phyloP scores from a whole-genome alignment of 2,888 invertebrate species.

The Cordylochernes scorpioides region DNA sequence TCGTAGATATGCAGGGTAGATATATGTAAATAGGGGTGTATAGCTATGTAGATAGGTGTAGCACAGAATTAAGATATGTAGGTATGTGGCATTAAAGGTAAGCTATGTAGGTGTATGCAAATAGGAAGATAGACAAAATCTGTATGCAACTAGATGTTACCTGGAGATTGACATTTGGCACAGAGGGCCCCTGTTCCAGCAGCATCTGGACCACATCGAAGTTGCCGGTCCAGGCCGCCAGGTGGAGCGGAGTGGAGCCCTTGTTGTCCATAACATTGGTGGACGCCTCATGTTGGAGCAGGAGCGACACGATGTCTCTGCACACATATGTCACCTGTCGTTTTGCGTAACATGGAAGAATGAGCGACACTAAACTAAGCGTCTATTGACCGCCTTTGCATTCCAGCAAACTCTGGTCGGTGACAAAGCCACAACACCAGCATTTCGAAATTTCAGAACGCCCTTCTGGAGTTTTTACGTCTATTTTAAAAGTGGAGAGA shows the following conservation, averaged over 20 bases:
- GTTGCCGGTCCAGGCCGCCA: constrained; percentile 83
- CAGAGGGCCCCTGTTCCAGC: constrained; percentile 45
- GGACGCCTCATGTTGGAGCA: constrained; percentile 60
- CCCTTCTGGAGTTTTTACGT: no score
- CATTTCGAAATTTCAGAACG: no score
- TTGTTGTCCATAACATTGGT: constrained; percentile 63
- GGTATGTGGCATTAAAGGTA: background rate
- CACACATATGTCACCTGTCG: constrained; percentile 10
- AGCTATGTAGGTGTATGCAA: background rate
- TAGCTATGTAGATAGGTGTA: no score
- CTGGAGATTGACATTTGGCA: constrained; percentile 56
- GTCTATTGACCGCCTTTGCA: no score
- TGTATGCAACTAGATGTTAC: constrained; percentile 24
- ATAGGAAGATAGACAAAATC: background rate
- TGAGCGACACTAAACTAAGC: no score
- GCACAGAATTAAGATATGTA: no score
- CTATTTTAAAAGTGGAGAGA: no score
- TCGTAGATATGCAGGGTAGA: no score
- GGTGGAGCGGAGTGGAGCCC: constrained; percentile 70
- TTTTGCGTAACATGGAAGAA: no score
- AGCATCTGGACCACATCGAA: constrained; percentile 59
- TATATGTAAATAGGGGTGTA: no score
- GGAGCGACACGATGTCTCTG: constrained; percentile 56
- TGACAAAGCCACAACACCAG: no score
- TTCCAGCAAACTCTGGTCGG: no score